Conservation (phyloP, 2,113 vertebrate genomes). For the Okapia johnstoni region DNA sequence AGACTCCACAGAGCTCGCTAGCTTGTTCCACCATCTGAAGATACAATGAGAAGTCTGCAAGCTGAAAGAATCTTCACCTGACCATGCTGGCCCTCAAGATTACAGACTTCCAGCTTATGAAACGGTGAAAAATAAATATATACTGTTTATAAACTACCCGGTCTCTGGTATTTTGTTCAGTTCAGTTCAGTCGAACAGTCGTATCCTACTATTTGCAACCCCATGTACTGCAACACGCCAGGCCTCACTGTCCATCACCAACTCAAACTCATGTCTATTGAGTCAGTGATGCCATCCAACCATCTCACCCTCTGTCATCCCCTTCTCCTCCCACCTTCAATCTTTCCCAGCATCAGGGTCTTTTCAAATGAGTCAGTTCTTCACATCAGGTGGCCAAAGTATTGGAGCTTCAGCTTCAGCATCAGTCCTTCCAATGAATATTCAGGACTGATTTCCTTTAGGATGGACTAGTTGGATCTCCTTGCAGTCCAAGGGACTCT, state of each 20-base stretch:
- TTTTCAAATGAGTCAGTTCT: background rate
- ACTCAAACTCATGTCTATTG: background rate
- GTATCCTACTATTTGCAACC: fast-evolving
- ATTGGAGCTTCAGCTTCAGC: background rate
- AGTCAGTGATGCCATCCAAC: background rate
- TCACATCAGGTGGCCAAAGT: background rate
- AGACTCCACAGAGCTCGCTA: background rate
- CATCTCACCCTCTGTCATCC: background rate
- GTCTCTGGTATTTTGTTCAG: background rate
- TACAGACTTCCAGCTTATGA: background rate
- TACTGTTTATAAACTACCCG: background rate
- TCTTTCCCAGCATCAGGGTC: background rate
- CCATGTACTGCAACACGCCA: background rate
- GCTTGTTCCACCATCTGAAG: background rate
- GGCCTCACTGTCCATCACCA: background rate
- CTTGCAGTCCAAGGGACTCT: background rate
- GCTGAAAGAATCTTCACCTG: background rate
- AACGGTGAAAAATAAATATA: background rate
- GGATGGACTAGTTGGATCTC: background rate
- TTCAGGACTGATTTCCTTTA: background rate
- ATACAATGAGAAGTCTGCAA: background rate
- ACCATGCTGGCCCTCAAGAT: background rate
- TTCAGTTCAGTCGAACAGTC: background rate
- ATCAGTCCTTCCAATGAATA: background rate
- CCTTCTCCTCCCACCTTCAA: background rate